Evolutionary conservation across 1,140 invertebrate genomes (phyloP).

Genomic region (Centruroides sculpturatus): DNA sequence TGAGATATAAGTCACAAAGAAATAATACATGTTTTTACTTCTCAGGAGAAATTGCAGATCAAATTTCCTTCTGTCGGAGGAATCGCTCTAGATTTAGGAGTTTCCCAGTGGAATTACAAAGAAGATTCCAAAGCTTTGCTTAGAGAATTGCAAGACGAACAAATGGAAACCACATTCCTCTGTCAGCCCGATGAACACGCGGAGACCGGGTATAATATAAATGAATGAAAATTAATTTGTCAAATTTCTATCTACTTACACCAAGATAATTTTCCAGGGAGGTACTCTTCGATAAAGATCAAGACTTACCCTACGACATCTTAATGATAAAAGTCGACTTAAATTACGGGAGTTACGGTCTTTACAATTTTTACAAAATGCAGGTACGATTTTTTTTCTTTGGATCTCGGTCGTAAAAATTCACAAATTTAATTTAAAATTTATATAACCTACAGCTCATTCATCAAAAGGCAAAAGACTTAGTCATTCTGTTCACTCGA

Average conservation of each 20-base stretch:
- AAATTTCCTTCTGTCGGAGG: too few species aligned
- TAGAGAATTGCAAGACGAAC: constrained; percentile 18
- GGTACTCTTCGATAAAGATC: constrained; percentile 22
- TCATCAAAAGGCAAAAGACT: constrained; percentile 30
- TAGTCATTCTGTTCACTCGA: constrained; percentile 36
- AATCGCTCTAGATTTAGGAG: not conserved
- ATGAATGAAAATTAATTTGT: not conserved
- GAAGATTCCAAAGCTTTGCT: constrained; percentile 22
- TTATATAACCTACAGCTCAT: constrained; percentile 23
- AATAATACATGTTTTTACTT: not conserved
- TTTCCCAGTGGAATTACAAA: constrained; percentile 17
- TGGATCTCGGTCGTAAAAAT: not conserved
- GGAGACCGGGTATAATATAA: constrained; percentile 7
- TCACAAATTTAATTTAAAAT: not conserved
- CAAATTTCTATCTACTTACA: not conserved
- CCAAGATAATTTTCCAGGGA: constrained; percentile 9
- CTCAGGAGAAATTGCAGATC: too few species aligned
- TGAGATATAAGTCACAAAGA: constrained; percentile 1
- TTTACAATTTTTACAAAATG: constrained; percentile 42
- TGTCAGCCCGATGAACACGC: constrained; percentile 11
- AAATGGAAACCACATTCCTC: constrained; percentile 9
- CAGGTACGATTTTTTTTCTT: constrained; percentile 22
- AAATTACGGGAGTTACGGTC: constrained; percentile 28
- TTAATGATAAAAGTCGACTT: constrained; percentile 37
- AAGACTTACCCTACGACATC: constrained; percentile 30